Conservation (phyloP, 2,113 vertebrate species). For the Ariopsis seemanni region DNA sequence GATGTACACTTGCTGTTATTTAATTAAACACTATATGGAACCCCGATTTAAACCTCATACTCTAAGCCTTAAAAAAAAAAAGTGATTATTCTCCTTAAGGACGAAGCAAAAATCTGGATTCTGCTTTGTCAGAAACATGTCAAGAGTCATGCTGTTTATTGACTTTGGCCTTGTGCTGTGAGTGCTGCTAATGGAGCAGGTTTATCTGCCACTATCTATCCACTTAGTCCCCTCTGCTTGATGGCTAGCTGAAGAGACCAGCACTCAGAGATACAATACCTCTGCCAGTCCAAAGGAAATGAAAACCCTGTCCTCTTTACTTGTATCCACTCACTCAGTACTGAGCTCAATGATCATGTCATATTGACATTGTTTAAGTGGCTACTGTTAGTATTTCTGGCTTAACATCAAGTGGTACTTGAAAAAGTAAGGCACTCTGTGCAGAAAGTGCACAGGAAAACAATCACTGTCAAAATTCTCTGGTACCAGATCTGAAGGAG, state of each 20-base stretch:
- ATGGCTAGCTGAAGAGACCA: conserved; percentile 20
- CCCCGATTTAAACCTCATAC: background rate
- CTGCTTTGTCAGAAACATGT: background rate
- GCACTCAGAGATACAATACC: background rate
- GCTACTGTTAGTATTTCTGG: conserved; percentile 13
- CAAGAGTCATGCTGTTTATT: background rate
- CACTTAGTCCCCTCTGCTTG: conserved; percentile 18
- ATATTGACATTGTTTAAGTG: conserved; percentile 1
- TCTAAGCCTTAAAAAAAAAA: background rate
- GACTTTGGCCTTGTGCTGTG: background rate
- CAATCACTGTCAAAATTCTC: background rate
- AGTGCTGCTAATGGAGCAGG: conserved; percentile 12
- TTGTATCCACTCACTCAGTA: background rate
- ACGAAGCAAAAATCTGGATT: background rate
- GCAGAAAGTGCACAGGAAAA: background rate
- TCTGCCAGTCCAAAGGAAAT: background rate
- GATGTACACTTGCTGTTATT: background rate
- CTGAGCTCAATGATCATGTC: background rate
- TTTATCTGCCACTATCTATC: conserved; percentile 25
- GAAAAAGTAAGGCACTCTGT: background rate
- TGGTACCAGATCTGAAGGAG: background rate
- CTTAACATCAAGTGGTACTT: conserved; percentile 31
- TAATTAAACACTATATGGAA: background rate
- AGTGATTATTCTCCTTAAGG: background rate
- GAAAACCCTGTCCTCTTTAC: conserved; percentile 12